A percentile compares a stretch with the other conserved stretches of the same genome.
Conservation (phyloP, 1,140 invertebrate genomes). For the Caenorhabditis tropicalis region DNA sequence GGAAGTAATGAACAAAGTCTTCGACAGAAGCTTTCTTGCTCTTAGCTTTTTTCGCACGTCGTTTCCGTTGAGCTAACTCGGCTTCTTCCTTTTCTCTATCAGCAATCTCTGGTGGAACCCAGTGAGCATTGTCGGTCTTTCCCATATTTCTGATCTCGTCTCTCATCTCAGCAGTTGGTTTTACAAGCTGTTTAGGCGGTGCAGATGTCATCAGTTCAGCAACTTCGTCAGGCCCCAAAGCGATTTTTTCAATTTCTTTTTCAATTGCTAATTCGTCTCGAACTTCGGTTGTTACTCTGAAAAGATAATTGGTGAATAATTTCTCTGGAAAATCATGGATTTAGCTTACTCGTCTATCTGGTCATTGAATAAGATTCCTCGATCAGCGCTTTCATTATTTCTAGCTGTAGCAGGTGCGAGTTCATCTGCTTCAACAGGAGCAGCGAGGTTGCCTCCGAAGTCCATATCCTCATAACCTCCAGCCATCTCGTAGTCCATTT, state of each 20-base stretch:
- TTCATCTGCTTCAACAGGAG: not conserved
- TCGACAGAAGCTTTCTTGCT: not conserved
- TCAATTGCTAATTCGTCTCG: not conserved
- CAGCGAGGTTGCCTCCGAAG: not conserved
- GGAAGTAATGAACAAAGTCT: slow-evolving; percentile 23
- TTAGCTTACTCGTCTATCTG: not conserved
- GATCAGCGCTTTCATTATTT: no score
- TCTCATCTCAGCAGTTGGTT: not conserved
- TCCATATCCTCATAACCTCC: not conserved
- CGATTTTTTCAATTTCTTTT: not conserved
- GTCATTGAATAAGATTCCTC: not conserved
- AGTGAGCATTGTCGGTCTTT: slow-evolving; percentile 26
- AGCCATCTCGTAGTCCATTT: not conserved
- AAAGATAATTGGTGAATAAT: not conserved
- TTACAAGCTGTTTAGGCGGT: not conserved
- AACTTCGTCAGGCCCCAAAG: not conserved
- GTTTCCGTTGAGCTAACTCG: not conserved
- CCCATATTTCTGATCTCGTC: slow-evolving; percentile 17
- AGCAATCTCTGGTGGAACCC: not conserved
- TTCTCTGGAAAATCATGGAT: not conserved
- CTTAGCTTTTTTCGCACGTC: not conserved
- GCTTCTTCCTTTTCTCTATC: not conserved
- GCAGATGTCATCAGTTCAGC: slow-evolving; percentile 11
- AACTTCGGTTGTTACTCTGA: not conserved
- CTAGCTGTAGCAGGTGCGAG: not conserved